Evolutionary conservation across 2,888 invertebrate genomes (phyloP), one percentile per base, ranked within the genome.

Genomic region (Rapana venosa): DNA sequence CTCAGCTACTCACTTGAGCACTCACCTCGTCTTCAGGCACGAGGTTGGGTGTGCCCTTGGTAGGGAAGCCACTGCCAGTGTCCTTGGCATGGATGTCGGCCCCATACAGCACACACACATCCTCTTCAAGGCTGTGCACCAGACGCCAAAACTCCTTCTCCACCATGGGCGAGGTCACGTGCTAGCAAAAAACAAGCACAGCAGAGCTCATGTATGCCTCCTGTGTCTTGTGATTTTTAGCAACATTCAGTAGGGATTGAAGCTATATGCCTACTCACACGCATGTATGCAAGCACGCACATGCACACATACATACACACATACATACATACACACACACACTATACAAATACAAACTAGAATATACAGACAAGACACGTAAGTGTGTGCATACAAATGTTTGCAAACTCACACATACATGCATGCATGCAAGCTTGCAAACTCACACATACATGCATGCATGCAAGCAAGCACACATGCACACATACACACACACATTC

Each of bases 81-180:
- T 99, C 99, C 98, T 98, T 98, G 6, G 99, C 98, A 95, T 99
- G 99, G 89, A 99, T 97, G 96, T 99, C 99, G 0, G 99, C 99
- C 0, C 99, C 99, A 95, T 99, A 99, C 96, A 99, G 99, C 0
- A 99, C 99, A 0, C 98, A 98, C 0, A 99, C 99, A 95, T 99
- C 99, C 96, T 99, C 99, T 95, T 99, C 99, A 88, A 99, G 98
- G 0, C 98, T 98, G 0, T 98, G 98, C 17, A 99, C 98, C 90
- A 99, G 98, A 92, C 99, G 97, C 99, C 99, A 99, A 96, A 99
- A 99, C 96, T 99, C 99, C 90, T 98, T 98, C 96, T 99, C 99
- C 5, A 99, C 99, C 58, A 98, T 93, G 32, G 94, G 93, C 90
- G 94, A 94, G 58, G 95, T 95, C 20, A 96, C 96, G 93, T 94